Conservation (phyloP, 2,888 invertebrate genomes). For the Andrena flavipes region DNA sequence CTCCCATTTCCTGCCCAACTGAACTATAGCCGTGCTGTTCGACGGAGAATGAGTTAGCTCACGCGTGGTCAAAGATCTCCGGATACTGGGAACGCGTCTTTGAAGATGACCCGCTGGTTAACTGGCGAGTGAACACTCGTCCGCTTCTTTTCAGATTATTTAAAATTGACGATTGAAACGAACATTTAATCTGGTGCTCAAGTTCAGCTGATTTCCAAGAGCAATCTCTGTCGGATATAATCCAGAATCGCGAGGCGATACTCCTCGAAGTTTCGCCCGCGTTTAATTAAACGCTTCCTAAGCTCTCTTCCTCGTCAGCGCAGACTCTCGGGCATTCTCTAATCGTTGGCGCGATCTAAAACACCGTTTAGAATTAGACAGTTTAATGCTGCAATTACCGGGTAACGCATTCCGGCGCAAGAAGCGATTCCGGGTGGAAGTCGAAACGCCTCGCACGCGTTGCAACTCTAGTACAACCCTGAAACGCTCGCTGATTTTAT, state of each 20-base stretch:
- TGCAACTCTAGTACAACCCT: background rate
- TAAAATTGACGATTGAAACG: background rate
- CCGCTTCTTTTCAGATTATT: background rate
- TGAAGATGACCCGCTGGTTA: too few relatives aligned
- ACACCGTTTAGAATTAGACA: conserved; percentile 48
- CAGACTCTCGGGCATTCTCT: conserved; percentile 4
- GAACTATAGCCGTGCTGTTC: too few relatives aligned
- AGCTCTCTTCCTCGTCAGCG: conserved; percentile 24
- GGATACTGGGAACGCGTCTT: too few relatives aligned
- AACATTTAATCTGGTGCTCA: background rate
- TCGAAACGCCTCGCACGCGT: background rate
- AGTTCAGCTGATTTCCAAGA: background rate
- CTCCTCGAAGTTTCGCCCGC: background rate
- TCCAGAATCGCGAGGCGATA: background rate
- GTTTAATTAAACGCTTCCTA: conserved; percentile 33
- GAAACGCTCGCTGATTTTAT: background rate
- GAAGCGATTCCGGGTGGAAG: conserved; percentile 40
- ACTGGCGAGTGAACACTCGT: too few relatives aligned
- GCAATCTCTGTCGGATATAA: conserved; percentile 7
- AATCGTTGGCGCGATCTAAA: conserved; percentile 18
- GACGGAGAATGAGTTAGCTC: too few relatives aligned
- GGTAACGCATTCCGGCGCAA: conserved; percentile 45
- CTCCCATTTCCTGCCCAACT: background rate
- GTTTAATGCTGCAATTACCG: conserved; percentile 58
- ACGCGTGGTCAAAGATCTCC: too few relatives aligned